Base-by-base conservation (phyloP, 2,888 invertebrate species). In the Cybosia mesomella region DNA sequence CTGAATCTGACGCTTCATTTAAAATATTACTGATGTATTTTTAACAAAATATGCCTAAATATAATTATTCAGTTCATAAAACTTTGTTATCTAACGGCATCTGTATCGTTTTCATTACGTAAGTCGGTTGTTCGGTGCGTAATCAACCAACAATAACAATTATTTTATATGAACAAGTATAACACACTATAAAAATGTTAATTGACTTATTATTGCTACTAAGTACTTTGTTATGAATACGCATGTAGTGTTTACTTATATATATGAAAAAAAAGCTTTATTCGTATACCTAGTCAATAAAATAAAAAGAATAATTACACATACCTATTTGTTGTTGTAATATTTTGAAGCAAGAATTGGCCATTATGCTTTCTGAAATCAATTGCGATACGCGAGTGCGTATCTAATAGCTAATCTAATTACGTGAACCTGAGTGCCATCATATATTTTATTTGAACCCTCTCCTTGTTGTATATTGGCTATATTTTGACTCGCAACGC, bases 401-500 rank as follows among this genome's bases (percentile, higher is more conserved):
- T 85, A 83, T 87, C 84, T 85, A 87, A 88, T 85, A 84, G 82
- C 82, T 86, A 88, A 89, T 88, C 86, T 87, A 88, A 89, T 90
- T 88, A 85, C 79, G 75, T 72, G 76, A 85, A 84, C 81, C 83
- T 80, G 85, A 86, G 83, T 82, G 81, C 83, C 85, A 85, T 74
- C 86, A 82, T 85, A 90, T 91, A 90, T 89, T 88, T 90, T 87
- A 89, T 87, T 84, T 83, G 85, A 91, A 89, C 92, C 93, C 92
- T 91, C 92, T 92, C 89, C 70, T 80, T 81, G 78, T 79, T 89
- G 89, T 93, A 91, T 92, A 87, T 89, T 89, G 83, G 90, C 90
- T 83, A 94, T 93, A 94, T 91, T 92, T 92, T 89, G 93, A 89
- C 88, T 87, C 87, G 81, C 83, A 90, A 91, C 84, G 93, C 89